Evolutionary conservation across 2,888 invertebrate genomes (phyloP).

Genomic region (Sialis fuliginosa): DNA sequence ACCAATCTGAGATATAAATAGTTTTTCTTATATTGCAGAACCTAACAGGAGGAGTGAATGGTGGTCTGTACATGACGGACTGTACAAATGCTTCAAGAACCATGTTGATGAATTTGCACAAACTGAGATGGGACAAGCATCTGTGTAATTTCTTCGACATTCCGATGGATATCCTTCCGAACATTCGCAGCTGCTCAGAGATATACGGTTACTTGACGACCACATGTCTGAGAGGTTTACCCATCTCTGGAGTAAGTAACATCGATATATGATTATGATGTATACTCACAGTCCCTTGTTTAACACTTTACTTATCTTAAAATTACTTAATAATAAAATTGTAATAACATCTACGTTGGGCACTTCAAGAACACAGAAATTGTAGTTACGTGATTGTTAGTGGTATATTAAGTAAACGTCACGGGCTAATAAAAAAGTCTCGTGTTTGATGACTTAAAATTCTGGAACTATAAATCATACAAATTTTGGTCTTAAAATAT

Average conservation of each 20-base stretch:
- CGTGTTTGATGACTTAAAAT: too few relatives aligned
- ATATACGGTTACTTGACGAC: constrained; percentile 67
- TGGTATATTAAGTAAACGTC: too few relatives aligned
- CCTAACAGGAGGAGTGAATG: constrained; percentile 43
- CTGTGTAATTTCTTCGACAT: constrained; percentile 79
- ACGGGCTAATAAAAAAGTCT: too few relatives aligned
- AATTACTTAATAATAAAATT: too few relatives aligned
- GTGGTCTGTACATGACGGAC: constrained; percentile 74
- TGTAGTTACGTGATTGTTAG: too few relatives aligned
- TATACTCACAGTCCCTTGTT: too few relatives aligned
- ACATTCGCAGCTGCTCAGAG: constrained; percentile 82
- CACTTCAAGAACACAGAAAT: too few relatives aligned
- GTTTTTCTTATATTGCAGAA: constrained; percentile 29
- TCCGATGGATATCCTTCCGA: constrained; percentile 67
- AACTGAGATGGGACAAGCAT: constrained; percentile 77
- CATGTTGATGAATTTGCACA: constrained; percentile 83
- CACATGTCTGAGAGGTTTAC: constrained; percentile 58
- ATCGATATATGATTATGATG: background rate
- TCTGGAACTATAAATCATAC: too few relatives aligned
- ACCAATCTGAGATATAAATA: background rate
- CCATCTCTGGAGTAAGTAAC: constrained; percentile 67
- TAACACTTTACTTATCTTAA: too few relatives aligned
- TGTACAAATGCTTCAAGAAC: constrained; percentile 95
- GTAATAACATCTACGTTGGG: too few relatives aligned
- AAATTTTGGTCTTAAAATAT: too few relatives aligned